These are phyloP conservation scores for Beaufortia kweichowensis DNA, from an alignment of 2,113 vertebrate genomes.

Conservation along the genomic window DNA sequence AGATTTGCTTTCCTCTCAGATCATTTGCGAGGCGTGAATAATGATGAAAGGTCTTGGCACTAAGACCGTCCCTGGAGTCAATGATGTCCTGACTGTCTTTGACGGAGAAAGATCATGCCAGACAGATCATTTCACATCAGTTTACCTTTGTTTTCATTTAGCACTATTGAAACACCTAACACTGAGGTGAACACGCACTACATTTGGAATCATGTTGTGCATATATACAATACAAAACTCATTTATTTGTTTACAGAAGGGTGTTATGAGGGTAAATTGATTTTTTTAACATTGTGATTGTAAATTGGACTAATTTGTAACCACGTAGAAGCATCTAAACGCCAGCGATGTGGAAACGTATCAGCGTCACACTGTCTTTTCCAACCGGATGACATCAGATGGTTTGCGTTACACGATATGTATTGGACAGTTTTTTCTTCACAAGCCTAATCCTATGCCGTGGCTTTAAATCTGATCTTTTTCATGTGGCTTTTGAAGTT, in stretches of 20 bases:
- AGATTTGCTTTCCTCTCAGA: slow-evolving; percentile 30
- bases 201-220: neutral
- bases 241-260: neutral
- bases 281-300: neutral
- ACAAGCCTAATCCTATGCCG: slow-evolving; percentile 16
- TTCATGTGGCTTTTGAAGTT: slow-evolving; percentile 38
- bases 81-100: slow-evolving; percentile 45
- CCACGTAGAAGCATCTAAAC: slow-evolving; percentile 23
- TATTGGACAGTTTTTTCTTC: neutral
- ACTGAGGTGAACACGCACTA: neutral
- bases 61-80: slow-evolving; percentile 54
- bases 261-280: neutral
- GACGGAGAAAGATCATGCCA: slow-evolving; percentile 51
- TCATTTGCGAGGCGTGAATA: slow-evolving; percentile 26
- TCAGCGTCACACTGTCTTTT: slow-evolving; percentile 2
- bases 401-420: neutral
- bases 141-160: slow-evolving; percentile 60
- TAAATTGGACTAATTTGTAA: neutral
- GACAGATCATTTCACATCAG: neutral
- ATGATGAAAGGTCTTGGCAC: slow-evolving; percentile 66
- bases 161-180: slow-evolving; percentile 46
- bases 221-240: slow-evolving; percentile 9
- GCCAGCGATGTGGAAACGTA: slow-evolving; percentile 18
- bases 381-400: slow-evolving; percentile 15
- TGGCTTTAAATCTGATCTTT: slow-evolving; percentile 26